Evolutionary conservation across 1,140 invertebrate species (phyloP), one percentile per base, ranked within the genome.

Genomic region (Bombus waltoni): DNA sequence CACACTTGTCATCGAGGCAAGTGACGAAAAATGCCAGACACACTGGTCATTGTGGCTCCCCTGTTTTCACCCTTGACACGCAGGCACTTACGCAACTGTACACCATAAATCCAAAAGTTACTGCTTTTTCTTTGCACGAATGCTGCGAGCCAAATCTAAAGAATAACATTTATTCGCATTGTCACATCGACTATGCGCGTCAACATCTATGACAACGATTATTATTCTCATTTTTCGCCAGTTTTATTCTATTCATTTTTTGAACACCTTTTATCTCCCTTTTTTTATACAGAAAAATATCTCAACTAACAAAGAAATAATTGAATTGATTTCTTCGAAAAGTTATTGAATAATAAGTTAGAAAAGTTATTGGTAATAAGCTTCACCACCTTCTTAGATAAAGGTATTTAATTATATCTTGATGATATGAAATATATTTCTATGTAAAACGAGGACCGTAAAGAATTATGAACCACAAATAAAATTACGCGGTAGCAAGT

Each of bases 61-160:
- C 32, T 70, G 40, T 68, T 57, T 18, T 2, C 10, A 28, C 35
- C 35, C 44, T n/a, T 35, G 66, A 35, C 15, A 38, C 18, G 22
- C 22, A 53, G 13, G 13, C 44, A 65, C 25, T 79, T 79, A 53
- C 42, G n/a, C 28, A 66, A 68, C n/a, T 53, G 3, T 25, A 40
- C 35, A 32, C 5, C 47, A 81, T 81, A 71, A 71, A 81, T 81
- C 47, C 9, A n/a, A 42, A 57, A 81, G 32, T 38, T 53, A 44
- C 22, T 1, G 44, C 35, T 40, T 22, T 35, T 71, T 81, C 8
- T n/a, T 5, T 9, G 1, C 9, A 25, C 13, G 35, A 38, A 38
- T 10, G 18, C 22, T 8, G 35, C 18, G 18, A 38, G 3, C 32
- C 47, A 53, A 53, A 53, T 25, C 13, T 22, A 47, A 53, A 47